These are phyloP conservation scores for Notarius lentiginosus DNA, from an alignment of 2,113 vertebrate species.

Conservation along the genomic window DNA sequence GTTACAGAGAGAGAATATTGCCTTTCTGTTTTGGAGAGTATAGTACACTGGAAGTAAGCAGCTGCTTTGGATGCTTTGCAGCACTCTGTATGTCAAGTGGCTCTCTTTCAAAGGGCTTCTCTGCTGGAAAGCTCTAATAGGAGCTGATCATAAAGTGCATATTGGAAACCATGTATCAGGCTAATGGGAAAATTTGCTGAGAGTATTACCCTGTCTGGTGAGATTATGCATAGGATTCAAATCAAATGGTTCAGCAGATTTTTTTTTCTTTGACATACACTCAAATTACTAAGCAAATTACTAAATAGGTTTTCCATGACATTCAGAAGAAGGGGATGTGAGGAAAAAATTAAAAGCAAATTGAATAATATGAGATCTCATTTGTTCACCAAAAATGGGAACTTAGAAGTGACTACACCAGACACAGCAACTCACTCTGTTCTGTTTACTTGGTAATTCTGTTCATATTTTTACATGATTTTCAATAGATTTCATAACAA, in stretches of 20 bases:
- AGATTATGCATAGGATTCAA: conserved; percentile 59
- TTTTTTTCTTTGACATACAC: conserved; percentile 45
- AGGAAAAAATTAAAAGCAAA: not conserved
- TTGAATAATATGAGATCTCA: not conserved
- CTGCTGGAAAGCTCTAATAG: conserved; percentile 71
- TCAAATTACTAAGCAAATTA: conserved; percentile 34
- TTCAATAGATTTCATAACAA: conserved; percentile 38
- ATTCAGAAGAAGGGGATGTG: not conserved
- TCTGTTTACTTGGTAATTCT: conserved; percentile 36
- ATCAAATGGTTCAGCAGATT: conserved; percentile 55
- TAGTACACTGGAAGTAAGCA: conserved; percentile 68
- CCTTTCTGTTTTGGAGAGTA: conserved; percentile 63
- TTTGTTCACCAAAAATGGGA: not conserved
- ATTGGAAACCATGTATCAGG: conserved; percentile 59
- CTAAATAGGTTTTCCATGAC: not conserved
- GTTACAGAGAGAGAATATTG: conserved; percentile 53
- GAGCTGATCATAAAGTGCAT: conserved; percentile 73
- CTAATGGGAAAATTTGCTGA: conserved; percentile 74
- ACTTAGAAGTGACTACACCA: not conserved
- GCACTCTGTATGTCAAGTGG: conserved; percentile 44
- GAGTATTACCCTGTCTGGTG: conserved; percentile 63
- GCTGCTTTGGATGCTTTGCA: conserved; percentile 69
- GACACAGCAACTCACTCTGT: conserved; percentile 7
- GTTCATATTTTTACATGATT: conserved; percentile 17
- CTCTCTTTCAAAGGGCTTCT: not conserved